Evolutionary conservation across 2,888 invertebrate species (phyloP).

Genomic region (Idaea dimidiata): DNA sequence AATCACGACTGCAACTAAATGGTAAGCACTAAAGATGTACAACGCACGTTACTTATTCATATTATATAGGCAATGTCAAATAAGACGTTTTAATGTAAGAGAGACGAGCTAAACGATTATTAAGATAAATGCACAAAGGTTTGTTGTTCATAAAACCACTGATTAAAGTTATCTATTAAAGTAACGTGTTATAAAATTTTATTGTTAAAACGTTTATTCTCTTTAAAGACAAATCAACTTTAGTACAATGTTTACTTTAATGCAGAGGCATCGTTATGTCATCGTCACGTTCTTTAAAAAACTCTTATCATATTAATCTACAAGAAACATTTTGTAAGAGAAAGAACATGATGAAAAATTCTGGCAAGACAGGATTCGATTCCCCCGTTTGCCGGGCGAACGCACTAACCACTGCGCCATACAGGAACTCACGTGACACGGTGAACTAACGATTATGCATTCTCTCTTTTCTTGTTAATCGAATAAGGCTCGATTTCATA

Average conservation of each 20-base stretch:
- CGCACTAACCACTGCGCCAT: no score
- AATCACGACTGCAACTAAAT: background rate
- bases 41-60: background rate
- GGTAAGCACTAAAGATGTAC: background rate
- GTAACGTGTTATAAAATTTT: background rate
- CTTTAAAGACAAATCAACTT: background rate
- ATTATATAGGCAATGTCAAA: background rate
- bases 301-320: no score
- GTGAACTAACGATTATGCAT: no score
- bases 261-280: no score
- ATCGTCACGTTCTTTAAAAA: no score
- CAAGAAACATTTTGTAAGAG: no score
- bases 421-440: no score
- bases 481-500: background rate
- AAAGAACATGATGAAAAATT: no score
- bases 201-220: background rate
- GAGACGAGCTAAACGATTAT: background rate
- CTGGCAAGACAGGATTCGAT: no score
- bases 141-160: background rate
- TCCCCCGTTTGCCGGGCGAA: no score
- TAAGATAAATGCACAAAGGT: background rate
- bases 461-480: no score
- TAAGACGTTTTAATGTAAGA: background rate
- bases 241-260: no score
- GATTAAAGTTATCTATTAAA: background rate